Evolutionary conservation across 2,113 vertebrate species (phyloP).

Genomic region (Mastomys natalensis): DNA sequence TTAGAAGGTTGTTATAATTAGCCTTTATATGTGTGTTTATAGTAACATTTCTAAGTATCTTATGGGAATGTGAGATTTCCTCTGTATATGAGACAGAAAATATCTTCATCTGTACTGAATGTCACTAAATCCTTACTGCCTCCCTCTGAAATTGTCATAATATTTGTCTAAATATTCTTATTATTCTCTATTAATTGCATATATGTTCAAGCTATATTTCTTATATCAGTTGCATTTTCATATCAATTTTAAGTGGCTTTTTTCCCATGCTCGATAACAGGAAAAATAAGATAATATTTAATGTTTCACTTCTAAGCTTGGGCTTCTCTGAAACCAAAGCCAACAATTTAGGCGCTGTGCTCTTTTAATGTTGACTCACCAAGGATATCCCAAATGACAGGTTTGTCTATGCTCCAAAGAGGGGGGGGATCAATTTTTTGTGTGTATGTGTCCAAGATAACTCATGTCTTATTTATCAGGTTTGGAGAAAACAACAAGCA

Average conservation of each 20-base stretch:
- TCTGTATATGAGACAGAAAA: neutral
- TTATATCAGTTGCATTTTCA: slow-evolving; percentile 36
- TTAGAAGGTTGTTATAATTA: neutral
- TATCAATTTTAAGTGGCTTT: neutral
- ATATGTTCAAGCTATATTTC: neutral
- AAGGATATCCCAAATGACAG: neutral
- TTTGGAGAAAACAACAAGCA: neutral
- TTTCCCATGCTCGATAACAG: neutral
- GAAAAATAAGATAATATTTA: neutral
- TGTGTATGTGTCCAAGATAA: neutral
- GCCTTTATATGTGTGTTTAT: neutral
- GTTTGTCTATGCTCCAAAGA: no score
- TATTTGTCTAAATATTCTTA: neutral
- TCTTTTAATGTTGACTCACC: neutral
- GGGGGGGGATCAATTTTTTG: neutral
- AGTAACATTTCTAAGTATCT: neutral
- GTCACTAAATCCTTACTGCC: neutral
- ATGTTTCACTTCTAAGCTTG: neutral
- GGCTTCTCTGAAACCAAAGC: neutral
- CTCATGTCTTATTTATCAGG: neutral
- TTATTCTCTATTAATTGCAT: neutral
- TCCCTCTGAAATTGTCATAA: neutral
- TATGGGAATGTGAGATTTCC: neutral
- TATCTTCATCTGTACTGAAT: neutral
- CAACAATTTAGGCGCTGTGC: neutral